A percentile compares a stretch with the other conserved stretches of the same genome.
Conservation (phyloP, 2,888 invertebrate genomes). For the Neria commutata region DNA sequence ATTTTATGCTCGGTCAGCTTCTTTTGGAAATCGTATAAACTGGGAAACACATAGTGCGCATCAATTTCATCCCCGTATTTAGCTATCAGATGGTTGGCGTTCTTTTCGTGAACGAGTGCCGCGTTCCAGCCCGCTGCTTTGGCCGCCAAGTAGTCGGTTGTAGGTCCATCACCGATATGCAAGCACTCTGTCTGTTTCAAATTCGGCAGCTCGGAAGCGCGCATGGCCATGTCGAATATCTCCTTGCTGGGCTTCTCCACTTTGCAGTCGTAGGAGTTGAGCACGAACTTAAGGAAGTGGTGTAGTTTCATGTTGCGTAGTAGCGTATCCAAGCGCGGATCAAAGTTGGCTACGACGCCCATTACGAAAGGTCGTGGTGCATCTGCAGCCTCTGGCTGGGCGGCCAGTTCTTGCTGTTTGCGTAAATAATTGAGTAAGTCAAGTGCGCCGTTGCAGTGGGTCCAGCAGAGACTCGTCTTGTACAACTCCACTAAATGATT, state of each 20-base stretch:
- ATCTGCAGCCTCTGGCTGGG: constrained; percentile 26
- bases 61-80: constrained; percentile 62
- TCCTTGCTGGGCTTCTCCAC: constrained; percentile 75
- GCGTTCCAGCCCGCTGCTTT: constrained; percentile 78
- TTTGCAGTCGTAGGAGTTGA: constrained; percentile 78
- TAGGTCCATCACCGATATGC: constrained; percentile 82
- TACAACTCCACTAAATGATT: constrained; percentile 72
- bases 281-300: constrained; percentile 78
- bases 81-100: constrained; percentile 50
- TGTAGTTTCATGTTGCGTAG: constrained; percentile 71
- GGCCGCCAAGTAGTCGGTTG: constrained; percentile 81
- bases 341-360: constrained; percentile 89
- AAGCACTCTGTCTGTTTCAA: constrained; percentile 70
- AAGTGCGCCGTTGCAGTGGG: constrained; percentile 69
- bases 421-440: constrained; percentile 70
- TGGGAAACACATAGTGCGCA: constrained; percentile 60
- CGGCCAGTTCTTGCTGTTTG: constrained; percentile 44
- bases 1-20: constrained; percentile 53
- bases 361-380: constrained; percentile 56
- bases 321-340: constrained; percentile 76
- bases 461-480: constrained; percentile 76
- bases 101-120: constrained; percentile 62
- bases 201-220: constrained; percentile 59
- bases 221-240: constrained; percentile 74
- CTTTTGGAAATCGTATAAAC: constrained; percentile 64